Percentiles rank a stretch among this genome's conserved stretches.
These are phyloP conservation scores for Ornithoptera priamus DNA, from an alignment of 2,888 invertebrate genomes.

Conservation along the genomic window DNA sequence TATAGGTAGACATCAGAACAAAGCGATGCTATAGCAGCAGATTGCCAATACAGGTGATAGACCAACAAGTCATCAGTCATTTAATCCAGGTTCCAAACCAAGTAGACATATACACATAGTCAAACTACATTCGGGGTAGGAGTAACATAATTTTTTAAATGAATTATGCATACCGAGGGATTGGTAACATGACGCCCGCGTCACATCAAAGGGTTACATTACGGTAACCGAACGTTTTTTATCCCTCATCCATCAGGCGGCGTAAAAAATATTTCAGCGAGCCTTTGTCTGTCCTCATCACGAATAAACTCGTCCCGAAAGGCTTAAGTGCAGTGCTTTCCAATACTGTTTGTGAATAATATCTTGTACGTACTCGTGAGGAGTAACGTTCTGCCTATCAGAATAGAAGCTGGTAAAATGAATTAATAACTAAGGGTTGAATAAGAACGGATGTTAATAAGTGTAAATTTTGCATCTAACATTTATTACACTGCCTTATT, in stretches of 20 bases:
- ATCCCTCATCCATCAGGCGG: slow-evolving; percentile 35
- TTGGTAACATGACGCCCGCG: slow-evolving; percentile 21
- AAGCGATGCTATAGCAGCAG: too few species aligned
- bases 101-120: not conserved
- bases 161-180: slow-evolving; percentile 25
- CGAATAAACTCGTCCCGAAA: slow-evolving; percentile 38
- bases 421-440: not conserved
- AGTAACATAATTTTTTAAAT: slow-evolving; percentile 19
- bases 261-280: slow-evolving; percentile 34
- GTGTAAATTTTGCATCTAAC: too few species aligned
- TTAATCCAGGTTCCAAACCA: too few species aligned
- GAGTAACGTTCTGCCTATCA: not conserved
- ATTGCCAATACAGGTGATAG: too few species aligned
- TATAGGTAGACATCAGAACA: too few species aligned
- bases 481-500: too few species aligned
- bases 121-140: not conserved
- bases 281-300: slow-evolving; percentile 35
- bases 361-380: not conserved
- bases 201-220: slow-evolving; percentile 34
- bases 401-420: not conserved
- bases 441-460: not conserved
- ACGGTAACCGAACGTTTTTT: slow-evolving; percentile 32
- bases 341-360: slow-evolving; percentile 14
- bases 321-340: slow-evolving; percentile 31
- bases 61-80: too few species aligned